phyloP scores from a whole-genome alignment of 2,888 invertebrate species.

The Stenotaenia linearis region DNA sequence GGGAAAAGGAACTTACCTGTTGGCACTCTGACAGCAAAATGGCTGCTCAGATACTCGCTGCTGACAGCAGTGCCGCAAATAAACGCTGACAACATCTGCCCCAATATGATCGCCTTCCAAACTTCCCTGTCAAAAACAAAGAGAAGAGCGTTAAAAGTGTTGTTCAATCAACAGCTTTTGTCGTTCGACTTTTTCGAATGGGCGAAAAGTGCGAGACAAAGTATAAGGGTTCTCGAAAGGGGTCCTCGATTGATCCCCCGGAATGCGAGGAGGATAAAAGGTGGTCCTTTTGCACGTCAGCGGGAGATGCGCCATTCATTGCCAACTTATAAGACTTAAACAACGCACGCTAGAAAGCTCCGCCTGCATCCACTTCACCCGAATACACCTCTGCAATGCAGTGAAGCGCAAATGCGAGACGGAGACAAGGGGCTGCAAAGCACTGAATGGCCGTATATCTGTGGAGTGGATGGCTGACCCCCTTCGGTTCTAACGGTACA shows the following conservation, averaged over 20 bases:
- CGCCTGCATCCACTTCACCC: background rate
- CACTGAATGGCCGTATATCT: background rate
- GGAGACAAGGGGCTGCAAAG: background rate
- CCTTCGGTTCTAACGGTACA: background rate
- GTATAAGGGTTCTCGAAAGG: background rate
- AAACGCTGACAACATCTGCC: background rate
- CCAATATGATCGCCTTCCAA: background rate
- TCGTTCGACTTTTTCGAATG: background rate
- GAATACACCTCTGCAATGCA: background rate
- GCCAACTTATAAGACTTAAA: background rate
- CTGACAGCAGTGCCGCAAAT: background rate
- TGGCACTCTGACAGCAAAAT: background rate
- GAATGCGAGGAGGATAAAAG: background rate
- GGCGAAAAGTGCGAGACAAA: background rate
- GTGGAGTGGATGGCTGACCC: background rate
- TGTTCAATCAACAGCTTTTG: background rate
- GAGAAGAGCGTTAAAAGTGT: background rate
- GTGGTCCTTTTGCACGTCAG: background rate
- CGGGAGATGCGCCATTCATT: background rate
- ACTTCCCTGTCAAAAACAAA: background rate
- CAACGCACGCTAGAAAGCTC: background rate
- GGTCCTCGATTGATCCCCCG: background rate
- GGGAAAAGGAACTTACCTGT: background rate
- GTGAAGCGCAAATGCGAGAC: background rate
- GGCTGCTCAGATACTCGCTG: background rate